Evolutionary conservation across 1,140 invertebrate genomes (phyloP).

Genomic region (Ctenoplectra terminalis): DNA sequence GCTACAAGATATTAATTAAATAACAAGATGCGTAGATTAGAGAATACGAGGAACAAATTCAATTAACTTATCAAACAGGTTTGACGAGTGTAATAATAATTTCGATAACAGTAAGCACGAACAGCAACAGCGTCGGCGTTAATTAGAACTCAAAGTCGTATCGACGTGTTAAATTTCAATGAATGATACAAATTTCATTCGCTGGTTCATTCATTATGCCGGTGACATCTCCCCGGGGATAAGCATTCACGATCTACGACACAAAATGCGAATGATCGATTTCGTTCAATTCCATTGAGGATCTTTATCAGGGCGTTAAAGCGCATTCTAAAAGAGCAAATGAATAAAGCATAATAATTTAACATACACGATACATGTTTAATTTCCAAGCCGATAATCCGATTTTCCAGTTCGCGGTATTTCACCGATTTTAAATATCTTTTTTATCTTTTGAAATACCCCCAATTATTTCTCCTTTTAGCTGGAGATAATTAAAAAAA

Average conservation of each 20-base stretch:
- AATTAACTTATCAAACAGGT: neutral
- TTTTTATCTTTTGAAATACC: neutral
- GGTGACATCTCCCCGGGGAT: neutral
- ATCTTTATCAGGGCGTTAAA: neutral
- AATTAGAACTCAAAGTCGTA: slow-evolving; percentile 1
- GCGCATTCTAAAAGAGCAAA: neutral
- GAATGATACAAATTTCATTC: slow-evolving; percentile 8
- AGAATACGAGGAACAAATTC: neutral
- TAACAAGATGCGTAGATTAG: too few relatives aligned
- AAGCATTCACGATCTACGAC: neutral
- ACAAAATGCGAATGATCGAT: neutral
- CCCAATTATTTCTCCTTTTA: neutral
- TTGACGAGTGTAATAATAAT: neutral
- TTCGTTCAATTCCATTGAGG: neutral
- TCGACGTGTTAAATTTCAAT: neutral
- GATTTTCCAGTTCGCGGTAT: neutral
- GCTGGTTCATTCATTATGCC: neutral
- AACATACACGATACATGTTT: neutral
- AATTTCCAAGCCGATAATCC: neutral
- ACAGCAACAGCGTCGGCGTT: neutral
- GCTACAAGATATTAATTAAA: neutral
- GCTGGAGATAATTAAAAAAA: too few relatives aligned
- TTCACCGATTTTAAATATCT: neutral
- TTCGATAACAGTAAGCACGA: neutral
- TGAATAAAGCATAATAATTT: neutral